These are phyloP conservation scores for Aphrophora alni DNA, from an alignment of 2,888 invertebrate genomes.

Conservation along the genomic window DNA sequence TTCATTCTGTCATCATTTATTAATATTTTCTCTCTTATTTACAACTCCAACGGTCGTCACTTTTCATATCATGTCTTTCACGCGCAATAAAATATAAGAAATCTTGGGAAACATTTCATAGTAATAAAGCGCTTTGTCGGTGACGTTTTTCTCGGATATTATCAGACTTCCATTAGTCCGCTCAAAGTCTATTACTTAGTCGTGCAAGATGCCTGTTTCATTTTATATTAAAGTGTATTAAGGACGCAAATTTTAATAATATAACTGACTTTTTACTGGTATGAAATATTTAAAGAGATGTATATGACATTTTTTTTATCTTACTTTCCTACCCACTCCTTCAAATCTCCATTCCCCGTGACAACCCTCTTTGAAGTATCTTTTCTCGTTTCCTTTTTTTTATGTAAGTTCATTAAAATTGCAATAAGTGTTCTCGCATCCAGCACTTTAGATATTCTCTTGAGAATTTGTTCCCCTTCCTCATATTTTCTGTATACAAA, in stretches of 20 bases:
- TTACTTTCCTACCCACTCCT: background rate
- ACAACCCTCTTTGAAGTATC: slow-evolving; percentile 5
- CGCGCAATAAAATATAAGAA: no score
- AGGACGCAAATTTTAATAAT: background rate
- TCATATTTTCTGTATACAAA: background rate
- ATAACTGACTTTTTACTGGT: background rate
- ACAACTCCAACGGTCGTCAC: no score
- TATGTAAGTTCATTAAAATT: slow-evolving; percentile 6
- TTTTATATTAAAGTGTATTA: background rate
- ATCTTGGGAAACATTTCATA: no score
- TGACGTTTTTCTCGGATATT: no score
- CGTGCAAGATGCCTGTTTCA: background rate
- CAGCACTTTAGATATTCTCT: slow-evolving; percentile 6
- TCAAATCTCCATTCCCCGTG: background rate
- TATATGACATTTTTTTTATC: background rate
- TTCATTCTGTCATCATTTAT: no score
- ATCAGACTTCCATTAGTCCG: background rate
- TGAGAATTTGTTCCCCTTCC: background rate
- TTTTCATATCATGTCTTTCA: no score
- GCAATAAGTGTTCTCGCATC: slow-evolving; percentile 2
- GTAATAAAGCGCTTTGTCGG: no score
- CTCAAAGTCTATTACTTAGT: background rate
- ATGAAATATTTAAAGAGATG: slow-evolving; percentile 2
- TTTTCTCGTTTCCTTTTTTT: slow-evolving; percentile 2
- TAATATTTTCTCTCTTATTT: no score